Percentiles rank a stretch among this genome's conserved stretches.
Conservation (phyloP, 2,797 vertebrate species). For the Centropyge bicolor region DNA sequence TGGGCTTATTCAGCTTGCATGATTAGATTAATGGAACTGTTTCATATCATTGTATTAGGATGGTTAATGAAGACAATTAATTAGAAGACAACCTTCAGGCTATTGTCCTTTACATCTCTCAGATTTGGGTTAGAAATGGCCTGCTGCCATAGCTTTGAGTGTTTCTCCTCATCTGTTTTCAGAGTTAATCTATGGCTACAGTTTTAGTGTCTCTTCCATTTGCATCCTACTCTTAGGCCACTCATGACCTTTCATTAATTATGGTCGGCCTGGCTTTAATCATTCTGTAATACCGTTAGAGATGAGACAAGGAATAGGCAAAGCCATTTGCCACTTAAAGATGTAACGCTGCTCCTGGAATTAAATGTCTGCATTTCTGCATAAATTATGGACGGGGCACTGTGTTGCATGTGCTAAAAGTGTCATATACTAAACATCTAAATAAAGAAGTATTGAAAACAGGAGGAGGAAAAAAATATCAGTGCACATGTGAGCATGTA, state of each 20-base stretch:
- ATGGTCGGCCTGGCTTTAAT: slow-evolving; percentile 85
- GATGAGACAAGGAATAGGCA: slow-evolving; percentile 81
- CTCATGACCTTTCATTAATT: slow-evolving; percentile 91
- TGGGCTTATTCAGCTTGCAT: slow-evolving; percentile 82
- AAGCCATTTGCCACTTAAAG: slow-evolving; percentile 81
- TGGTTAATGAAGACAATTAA: slow-evolving; percentile 90
- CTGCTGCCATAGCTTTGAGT: slow-evolving; percentile 84
- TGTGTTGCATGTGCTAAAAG: slow-evolving; percentile 66
- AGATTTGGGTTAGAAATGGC: slow-evolving; percentile 86
- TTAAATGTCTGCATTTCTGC: slow-evolving; percentile 83
- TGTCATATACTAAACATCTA: slow-evolving; percentile 75
- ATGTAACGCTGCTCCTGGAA: slow-evolving; percentile 75
- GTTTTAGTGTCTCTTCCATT: slow-evolving; percentile 81
- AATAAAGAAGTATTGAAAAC: slow-evolving; percentile 69
- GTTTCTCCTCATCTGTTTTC: slow-evolving; percentile 81
- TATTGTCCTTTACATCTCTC: slow-evolving; percentile 86
- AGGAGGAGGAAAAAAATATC: slow-evolving; percentile 31
- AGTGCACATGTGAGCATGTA: slow-evolving; percentile 35
- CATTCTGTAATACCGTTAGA: slow-evolving; percentile 82
- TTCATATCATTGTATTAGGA: slow-evolving; percentile 87
- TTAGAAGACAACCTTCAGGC: slow-evolving; percentile 86
- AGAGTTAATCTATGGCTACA: slow-evolving; percentile 81
- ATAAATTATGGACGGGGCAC: slow-evolving; percentile 75
- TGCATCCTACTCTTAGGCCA: slow-evolving; percentile 86
- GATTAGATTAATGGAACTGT: slow-evolving; percentile 88